These are phyloP conservation scores for Hiodon alosoides DNA, from an alignment of 2,113 vertebrate genomes.

Conservation along the genomic window DNA sequence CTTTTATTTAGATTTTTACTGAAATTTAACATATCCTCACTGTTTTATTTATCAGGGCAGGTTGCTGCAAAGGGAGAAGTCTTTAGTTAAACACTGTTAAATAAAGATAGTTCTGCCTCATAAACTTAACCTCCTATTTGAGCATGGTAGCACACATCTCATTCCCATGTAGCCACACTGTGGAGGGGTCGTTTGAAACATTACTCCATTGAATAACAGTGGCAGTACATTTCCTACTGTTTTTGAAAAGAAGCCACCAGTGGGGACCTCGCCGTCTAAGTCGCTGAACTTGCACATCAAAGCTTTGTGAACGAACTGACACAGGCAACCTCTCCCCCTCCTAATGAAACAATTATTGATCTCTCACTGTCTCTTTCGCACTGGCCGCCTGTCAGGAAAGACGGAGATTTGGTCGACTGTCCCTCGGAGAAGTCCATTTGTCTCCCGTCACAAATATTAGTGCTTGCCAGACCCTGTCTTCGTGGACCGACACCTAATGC, in stretches of 20 bases:
- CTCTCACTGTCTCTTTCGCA: not conserved
- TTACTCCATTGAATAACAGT: not conserved
- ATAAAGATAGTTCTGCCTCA: no score
- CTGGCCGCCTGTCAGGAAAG: not conserved
- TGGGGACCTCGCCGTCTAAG: not conserved
- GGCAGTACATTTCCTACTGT: conserved; percentile 1
- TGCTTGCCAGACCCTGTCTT: not conserved
- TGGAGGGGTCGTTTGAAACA: not conserved
- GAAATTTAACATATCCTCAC: no score
- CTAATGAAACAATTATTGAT: not conserved
- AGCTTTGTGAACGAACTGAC: not conserved
- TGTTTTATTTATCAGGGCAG: no score
- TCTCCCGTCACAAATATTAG: not conserved
- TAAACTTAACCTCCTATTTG: no score
- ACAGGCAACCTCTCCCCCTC: not conserved
- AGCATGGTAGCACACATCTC: not conserved
- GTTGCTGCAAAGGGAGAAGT: no score
- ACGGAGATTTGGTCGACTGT: not conserved
- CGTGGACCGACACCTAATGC: not conserved
- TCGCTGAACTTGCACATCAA: not conserved
- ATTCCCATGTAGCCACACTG: not conserved
- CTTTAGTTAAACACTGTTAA: no score
- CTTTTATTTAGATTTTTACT: no score
- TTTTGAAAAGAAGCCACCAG: not conserved
- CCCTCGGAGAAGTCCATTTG: not conserved